Evolutionary conservation across 2,797 vertebrate genomes (phyloP).

Genomic region (Mormyrus proboscirostris): DNA sequence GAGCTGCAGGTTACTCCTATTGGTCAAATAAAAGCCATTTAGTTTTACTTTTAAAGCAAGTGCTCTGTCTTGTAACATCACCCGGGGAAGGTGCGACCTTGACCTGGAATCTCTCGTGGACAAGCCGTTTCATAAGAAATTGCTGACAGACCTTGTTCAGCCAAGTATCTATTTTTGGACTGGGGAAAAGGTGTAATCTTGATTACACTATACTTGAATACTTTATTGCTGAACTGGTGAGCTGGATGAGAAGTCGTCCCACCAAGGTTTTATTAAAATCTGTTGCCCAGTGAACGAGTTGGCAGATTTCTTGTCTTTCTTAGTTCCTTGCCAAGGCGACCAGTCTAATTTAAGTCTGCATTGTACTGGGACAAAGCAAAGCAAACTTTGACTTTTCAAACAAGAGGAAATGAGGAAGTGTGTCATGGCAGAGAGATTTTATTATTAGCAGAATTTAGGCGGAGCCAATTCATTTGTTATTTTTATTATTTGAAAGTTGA

Average conservation of each 20-base stretch:
- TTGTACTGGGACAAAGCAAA: constrained; percentile 13
- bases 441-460: constrained; percentile 29
- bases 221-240: background rate
- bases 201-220: background rate
- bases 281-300: background rate
- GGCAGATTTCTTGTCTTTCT: constrained; percentile 17
- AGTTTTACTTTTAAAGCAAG: background rate
- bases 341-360: constrained; percentile 16
- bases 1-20: background rate
- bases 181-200: background rate
- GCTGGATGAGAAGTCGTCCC: background rate
- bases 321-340: constrained; percentile 18
- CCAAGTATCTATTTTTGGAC: background rate
- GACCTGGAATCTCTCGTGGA: background rate
- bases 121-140: background rate
- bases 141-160: background rate
- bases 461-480: constrained; percentile 14
- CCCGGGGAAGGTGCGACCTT: background rate
- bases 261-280: background rate
- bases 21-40: constrained; percentile 5
- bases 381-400: constrained; percentile 29
- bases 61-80: background rate
- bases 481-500: background rate
- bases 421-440: constrained; percentile 35
- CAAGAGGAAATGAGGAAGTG: constrained; percentile 24